Conservation (phyloP, 1,140 invertebrate genomes). For the Steinernema khuongi region DNA sequence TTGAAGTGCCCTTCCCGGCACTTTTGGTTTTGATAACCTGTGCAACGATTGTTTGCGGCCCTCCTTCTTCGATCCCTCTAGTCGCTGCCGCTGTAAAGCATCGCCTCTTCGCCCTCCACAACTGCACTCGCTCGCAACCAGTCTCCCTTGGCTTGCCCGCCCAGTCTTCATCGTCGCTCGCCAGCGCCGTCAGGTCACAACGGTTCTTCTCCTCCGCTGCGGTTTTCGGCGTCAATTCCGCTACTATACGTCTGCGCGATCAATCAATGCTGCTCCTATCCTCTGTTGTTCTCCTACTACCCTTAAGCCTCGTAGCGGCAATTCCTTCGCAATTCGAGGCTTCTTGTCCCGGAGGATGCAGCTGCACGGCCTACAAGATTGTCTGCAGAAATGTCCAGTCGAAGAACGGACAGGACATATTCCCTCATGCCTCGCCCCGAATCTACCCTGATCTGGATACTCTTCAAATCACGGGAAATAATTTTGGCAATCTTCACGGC, state of each 20-base stretch:
- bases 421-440: slow-evolving; percentile 21
- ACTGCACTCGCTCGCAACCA: neutral
- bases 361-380: neutral
- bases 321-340: neutral
- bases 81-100: neutral
- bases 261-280: neutral
- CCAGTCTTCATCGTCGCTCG: neutral
- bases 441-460: slow-evolving; percentile 36
- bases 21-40: neutral
- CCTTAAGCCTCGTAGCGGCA: neutral
- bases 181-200: neutral
- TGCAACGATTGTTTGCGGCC: neutral
- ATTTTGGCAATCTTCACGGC: slow-evolving; percentile 26
- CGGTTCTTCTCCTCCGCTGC: slow-evolving; percentile 2
- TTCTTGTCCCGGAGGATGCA: neutral
- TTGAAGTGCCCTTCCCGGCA: too few relatives aligned
- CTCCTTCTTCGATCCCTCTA: slow-evolving; percentile 4
- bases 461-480: slow-evolving; percentile 31
- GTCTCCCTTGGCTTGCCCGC: neutral
- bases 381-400: neutral
- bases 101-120: neutral
- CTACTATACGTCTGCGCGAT: slow-evolving; percentile 10
- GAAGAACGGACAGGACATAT: neutral
- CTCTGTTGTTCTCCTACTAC: neutral
- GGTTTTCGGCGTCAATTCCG: slow-evolving; percentile 12